Base-by-base conservation (phyloP, 2,888 invertebrate species). In the Eledona agricola region DNA sequence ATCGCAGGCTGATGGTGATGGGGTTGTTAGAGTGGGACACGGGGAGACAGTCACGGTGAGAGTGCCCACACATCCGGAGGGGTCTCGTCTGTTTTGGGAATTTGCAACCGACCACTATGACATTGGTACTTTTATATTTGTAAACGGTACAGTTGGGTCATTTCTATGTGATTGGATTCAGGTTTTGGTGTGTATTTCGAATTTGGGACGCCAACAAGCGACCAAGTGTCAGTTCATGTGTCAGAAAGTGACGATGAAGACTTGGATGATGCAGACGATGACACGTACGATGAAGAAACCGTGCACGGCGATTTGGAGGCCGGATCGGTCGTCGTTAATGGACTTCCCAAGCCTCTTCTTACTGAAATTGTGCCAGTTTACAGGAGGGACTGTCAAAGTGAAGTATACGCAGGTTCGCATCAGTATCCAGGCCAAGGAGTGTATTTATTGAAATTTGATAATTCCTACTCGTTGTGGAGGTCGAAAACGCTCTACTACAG, bases 401-500 rank as follows among this genome's bases (percentile, higher is more conserved):
- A 96, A 80, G 96, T 98, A 0, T 97, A 96, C 72, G 96, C 94
- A n/a, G 97, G 97, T 4, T 94, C 93, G 51, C 99, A 99, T 77
- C 84, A 87, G 38, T 98, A 98, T 78, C 98, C 98, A 1, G 97
- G 96, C 1, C 89, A 93, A 78, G 99, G 99, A 9, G 93, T 97
- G 22, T 99, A 99, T 78, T 81, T 98, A 72, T 82, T 99, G 25
- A 99, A 99, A 79, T 99, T 99, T 78, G 99, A 99, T 80, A 99
- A 99, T 79, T 95, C 97, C 1, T 99, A 97, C 77, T 97, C 96
- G 43, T 82, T 99, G 63, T 99, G 98, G 98, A 86, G 99, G 69
- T 96, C 96, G 65, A 99, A 99, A 85, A 96, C 96, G 29, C 84
- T 99, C 43, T 99, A 98, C 78, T 99, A 99, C 78, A 87, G 98